Percentiles rank a stretch among this genome's conserved stretches.
Evolutionary conservation across 2,797 vertebrate species (phyloP).

Genomic region (Hozukius guyotensis): DNA sequence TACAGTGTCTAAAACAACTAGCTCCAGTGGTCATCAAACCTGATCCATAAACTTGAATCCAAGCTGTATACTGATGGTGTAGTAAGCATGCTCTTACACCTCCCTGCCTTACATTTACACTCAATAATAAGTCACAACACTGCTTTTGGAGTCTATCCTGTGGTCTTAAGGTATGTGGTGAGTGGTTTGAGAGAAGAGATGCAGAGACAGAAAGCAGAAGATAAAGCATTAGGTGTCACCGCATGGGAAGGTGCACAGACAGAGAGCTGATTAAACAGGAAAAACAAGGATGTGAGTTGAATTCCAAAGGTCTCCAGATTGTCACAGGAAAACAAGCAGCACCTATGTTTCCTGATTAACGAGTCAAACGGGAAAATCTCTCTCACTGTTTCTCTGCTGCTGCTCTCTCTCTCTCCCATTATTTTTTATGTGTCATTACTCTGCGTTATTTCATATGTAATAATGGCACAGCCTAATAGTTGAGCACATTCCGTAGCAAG

Average conservation of each 20-base stretch:
- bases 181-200: neutral
- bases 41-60: too few species aligned
- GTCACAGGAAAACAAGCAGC: conserved; percentile 12
- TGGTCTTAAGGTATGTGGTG: neutral
- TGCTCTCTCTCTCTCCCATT: neutral
- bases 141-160: neutral
- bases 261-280: conserved; percentile 6
- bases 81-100: neutral
- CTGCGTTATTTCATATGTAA: conserved; percentile 1
- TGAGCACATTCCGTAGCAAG: neutral
- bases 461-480: neutral
- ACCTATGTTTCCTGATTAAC: conserved; percentile 3
- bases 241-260: neutral
- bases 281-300: neutral
- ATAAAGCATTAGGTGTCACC: neutral
- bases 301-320: neutral
- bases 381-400: neutral
- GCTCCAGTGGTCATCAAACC: too few species aligned
- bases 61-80: too few species aligned
- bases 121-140: neutral
- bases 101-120: neutral
- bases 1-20: too few species aligned
- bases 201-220: neutral
- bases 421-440: conserved; percentile 2
- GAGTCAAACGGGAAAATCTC: conserved; percentile 13